Evolutionary conservation across 2,888 invertebrate genomes (phyloP), one percentile per base, ranked within the genome.

Genomic region (Corythucha ciliata): DNA sequence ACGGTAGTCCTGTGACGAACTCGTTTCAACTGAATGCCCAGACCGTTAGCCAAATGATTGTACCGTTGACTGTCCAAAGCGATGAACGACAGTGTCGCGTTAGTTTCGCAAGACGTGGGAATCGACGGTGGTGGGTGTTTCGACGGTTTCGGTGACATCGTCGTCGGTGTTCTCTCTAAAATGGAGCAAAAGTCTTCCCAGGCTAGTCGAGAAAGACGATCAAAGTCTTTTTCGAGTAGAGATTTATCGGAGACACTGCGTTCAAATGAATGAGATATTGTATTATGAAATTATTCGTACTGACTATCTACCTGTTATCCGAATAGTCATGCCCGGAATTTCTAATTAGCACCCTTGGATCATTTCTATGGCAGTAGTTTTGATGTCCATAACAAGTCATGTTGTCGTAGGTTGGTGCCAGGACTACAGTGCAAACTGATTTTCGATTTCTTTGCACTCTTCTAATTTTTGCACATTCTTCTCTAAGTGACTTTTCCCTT

Each of bases 51-150:
- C 64, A 88, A 83, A 62, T 82, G 78, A 59, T 77, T 77, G 63
- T 83, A 82, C 47, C 74, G 69, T 2, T 80, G 67, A 59, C 82
- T 82, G 65, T 90, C 88, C 60, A 90, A 74, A 1, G 83, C 82
- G 27, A 86, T 68, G 56, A 83, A 73, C 10, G 72, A 69, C 45
- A 83, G 63, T 12, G 78, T 77, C 58, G 68, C 69, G 64, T 84
- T 83, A 3, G 71, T 71, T 33, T 59, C 56, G 60, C 72, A 72
- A 1, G 66, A 65, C 52, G 46, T 59, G 20, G 59, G 40, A 21
- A 50, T 46, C 8, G 52, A 32, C 4, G 54, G 27, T 7, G 29
- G 67, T 18, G 14, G 4, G 63, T 1, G 64, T 58, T 36, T 69
- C 61, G 20, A 66, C 68, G 29, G 64, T 64, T 7, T 63, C 57